Percentiles rank a stretch among this genome's conserved stretches.
Conservation (phyloP, 2,113 vertebrate species). For the Microtus oregoni region DNA sequence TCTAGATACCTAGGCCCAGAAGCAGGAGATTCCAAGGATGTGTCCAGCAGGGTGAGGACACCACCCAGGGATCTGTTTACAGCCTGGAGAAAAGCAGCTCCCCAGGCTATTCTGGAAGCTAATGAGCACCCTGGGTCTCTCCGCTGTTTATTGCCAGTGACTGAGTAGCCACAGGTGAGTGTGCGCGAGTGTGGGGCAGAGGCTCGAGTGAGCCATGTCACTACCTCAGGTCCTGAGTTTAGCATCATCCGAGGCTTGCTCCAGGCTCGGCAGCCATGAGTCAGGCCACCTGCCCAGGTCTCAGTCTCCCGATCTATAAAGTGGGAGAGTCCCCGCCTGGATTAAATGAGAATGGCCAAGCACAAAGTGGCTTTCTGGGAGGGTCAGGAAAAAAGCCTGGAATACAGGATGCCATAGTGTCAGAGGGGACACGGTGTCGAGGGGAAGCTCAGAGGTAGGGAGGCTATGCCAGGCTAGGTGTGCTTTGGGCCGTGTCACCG, state of each 20-base stretch:
- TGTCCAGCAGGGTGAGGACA: slow-evolving; percentile 23
- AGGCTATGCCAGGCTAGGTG: background rate
- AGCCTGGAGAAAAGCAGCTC: slow-evolving; percentile 60
- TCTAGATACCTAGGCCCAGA: background rate
- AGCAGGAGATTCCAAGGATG: background rate
- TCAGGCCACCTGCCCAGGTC: background rate
- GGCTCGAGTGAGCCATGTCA: background rate
- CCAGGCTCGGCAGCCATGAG: background rate
- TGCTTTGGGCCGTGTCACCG: fast-evolving
- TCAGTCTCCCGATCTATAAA: background rate
- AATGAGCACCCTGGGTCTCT: slow-evolving; percentile 73
- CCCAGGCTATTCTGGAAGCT: slow-evolving; percentile 76
- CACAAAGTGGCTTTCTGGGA: background rate
- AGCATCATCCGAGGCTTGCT: background rate
- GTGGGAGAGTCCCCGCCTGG: background rate
- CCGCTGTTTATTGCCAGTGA: slow-evolving; percentile 59
- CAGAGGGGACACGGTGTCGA: background rate
- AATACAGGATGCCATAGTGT: too few relatives aligned
- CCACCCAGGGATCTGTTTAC: slow-evolving; percentile 73
- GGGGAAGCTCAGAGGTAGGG: background rate
- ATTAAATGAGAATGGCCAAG: background rate
- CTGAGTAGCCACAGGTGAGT: background rate
- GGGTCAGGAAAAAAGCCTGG: background rate
- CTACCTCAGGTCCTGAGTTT: background rate
- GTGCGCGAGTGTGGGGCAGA: background rate